Base-by-base conservation (phyloP, 2,113 vertebrate genomes). In the Crypturellus undulatus region DNA sequence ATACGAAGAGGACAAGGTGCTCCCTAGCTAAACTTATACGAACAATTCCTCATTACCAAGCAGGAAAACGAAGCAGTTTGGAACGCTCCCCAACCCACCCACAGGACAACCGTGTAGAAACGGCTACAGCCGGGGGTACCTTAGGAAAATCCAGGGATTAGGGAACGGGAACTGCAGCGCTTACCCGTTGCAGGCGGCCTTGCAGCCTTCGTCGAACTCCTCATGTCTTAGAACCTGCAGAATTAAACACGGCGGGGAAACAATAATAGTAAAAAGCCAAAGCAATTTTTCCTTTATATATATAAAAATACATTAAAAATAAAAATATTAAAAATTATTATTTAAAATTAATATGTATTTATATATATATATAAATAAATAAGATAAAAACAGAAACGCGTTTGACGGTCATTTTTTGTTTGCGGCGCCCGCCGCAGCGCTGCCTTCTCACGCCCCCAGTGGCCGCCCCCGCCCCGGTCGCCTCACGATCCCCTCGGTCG, bases 131-230 rank as follows among this genome's bases (percentile, higher is more conserved):
- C 0, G 19, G 10, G 2, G n/a, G 10, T 2, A 34, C 2, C 32
- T 52, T 3, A 8, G 0, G 15, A 8, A 26, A 13, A 18, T 1
- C 0, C 1, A 3, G 6, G 10, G 5, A 9, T 14, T 4, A 7
- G 4, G 7, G 4, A 40, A 34, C n/a, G 32, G n/a, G 5, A 22
- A 2, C 36, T 1, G 28, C 1, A 59, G 89, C 3, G 82, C 97
- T 84, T 97, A 99, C 99, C 99, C 99, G 28, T 99, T 99, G 91
- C 99, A 99, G 18, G 97, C 59, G 56, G 99, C 99, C 93, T 99
- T 99, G 96, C 99, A 99, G 91, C 99, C 99, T 96, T 99, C 99
- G 89, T 99, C 98, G 97, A 99, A 99, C 90, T 99, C 99, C 82
- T 99, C 99, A 68, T 99, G 99, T 16, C 99, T 97, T 81, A 99